Conservation (phyloP, 1,140 invertebrate genomes). For the Oryctes rhinoceros region DNA sequence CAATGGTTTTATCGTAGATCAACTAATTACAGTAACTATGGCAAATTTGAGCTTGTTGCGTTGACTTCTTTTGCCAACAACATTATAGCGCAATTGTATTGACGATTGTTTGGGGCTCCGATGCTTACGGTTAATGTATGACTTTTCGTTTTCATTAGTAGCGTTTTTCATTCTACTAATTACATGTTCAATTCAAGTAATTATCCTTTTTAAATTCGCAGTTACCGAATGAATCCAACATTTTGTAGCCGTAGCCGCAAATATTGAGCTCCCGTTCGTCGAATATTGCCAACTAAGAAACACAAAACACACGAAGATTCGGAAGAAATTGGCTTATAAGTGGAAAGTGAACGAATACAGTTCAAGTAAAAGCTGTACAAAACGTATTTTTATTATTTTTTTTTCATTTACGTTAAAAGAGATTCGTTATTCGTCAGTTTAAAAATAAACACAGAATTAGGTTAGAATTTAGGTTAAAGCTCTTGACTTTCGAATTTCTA, state of each 20-base stretch:
- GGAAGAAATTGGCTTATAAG: neutral
- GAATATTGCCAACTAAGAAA: neutral
- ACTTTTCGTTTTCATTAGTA: neutral
- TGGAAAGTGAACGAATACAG: no score
- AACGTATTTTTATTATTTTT: no score
- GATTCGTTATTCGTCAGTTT: no score
- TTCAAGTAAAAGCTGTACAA: no score
- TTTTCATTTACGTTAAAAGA: no score
- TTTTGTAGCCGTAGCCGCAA: neutral
- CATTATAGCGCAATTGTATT: neutral
- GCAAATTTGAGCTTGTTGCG: neutral
- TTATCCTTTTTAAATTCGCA: slow-evolving; percentile 19
- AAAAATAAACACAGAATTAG: no score
- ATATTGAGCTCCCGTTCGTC: neutral
- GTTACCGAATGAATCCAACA: neutral
- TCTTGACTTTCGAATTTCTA: no score
- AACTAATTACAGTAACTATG: neutral
- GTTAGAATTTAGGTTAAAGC: no score
- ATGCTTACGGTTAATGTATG: neutral
- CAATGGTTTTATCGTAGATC: no score
- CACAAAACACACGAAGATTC: neutral
- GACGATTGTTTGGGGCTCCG: neutral
- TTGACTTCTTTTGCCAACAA: neutral
- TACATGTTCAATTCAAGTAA: neutral
- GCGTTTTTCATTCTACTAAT: neutral